Base-by-base conservation (phyloP, 2,797 vertebrate species). In the Cossypha polioptera region DNA sequence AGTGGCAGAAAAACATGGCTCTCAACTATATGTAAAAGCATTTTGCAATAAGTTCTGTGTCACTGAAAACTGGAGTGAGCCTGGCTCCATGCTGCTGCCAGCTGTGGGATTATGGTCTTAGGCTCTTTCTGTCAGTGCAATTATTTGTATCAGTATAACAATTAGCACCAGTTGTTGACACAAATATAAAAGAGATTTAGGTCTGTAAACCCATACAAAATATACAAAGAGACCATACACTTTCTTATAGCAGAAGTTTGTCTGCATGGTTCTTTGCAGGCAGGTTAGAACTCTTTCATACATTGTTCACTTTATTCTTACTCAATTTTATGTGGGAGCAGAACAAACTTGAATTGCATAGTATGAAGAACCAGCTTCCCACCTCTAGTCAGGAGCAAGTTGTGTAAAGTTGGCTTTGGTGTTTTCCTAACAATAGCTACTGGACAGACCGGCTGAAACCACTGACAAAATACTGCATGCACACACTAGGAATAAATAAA, bases 21-120 rank as follows among this genome's bases (percentile, higher is more conserved):
- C 15, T 90, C 33, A 17, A 31, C 1, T 6, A n/a, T 25, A 15
- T 29, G 16, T 10, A 50, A 73, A 25, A 42, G 24, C 18, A 57
- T 50, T 92, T 84, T 66, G 13, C 33, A 43, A 1, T 57, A 53
- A 40, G 31, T 59, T 78, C 58, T 50, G 6, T 2, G 3, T 79
- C 31, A 7, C 20, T 75, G 38, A n/a, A 33, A 82, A 72, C 21
- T 61, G 33, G 11, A 14, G 11, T 0, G 0, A 58, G 38, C 16
- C 68, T 55, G 75, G 59, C 17, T 48, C 11, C 12, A 1, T 45
- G 33, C 19, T 82, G 55, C 58, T 91, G 31, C 33, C 67, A 48
- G 31, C n/a, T 45, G 20, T 68, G 66, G 63, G 31, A 28, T 36
- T 24, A 33, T 45, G 51, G 21, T 40, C 5, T 63, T 47, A 43